A percentile compares a stretch with the other conserved stretches of the same genome.
Conservation (phyloP, 37 sponge, comb jelly and placozoan species). For the Halichondria panicea region DNA sequence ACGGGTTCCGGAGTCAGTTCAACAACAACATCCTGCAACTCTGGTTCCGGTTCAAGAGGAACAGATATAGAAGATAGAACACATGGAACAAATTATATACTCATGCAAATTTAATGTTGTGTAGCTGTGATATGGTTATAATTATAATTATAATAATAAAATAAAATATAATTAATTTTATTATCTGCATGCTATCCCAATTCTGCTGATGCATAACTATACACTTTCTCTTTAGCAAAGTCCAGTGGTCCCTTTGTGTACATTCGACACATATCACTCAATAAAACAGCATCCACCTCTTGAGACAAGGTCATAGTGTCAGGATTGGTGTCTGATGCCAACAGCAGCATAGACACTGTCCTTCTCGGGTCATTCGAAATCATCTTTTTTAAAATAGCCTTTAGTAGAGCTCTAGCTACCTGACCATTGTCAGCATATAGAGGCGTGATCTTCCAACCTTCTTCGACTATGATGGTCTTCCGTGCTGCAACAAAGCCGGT, state of each 20-base stretch:
- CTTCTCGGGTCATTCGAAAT: neutral
- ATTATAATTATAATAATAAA: too few relatives aligned
- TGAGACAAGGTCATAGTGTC: neutral
- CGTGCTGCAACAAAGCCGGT: slow-evolving; percentile 1
- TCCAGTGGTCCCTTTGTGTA: neutral
- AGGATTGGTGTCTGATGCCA: neutral
- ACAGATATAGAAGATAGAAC: slow-evolving; percentile 89
- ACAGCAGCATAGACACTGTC: too few relatives aligned
- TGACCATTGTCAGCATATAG: slow-evolving; percentile 30
- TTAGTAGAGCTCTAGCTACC: neutral
- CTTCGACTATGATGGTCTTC: neutral
- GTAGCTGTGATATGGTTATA: too few relatives aligned
- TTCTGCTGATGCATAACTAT: neutral
- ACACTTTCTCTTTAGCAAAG: neutral
- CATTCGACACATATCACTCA: neutral
- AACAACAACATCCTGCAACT: slow-evolving; percentile 95
- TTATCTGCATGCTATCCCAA: too few relatives aligned
- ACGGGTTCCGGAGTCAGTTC: slow-evolving; percentile 95
- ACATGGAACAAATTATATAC: too few relatives aligned
- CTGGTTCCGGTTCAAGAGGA: slow-evolving; percentile 93
- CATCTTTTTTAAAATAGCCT: neutral
- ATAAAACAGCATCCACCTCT: neutral
- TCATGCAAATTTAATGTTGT: too few relatives aligned
- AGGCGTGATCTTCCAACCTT: slow-evolving; percentile 9
- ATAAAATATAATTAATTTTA: too few relatives aligned